Conservation (phyloP, 2,888 invertebrate genomes). For the Exocentrus adspersus region DNA sequence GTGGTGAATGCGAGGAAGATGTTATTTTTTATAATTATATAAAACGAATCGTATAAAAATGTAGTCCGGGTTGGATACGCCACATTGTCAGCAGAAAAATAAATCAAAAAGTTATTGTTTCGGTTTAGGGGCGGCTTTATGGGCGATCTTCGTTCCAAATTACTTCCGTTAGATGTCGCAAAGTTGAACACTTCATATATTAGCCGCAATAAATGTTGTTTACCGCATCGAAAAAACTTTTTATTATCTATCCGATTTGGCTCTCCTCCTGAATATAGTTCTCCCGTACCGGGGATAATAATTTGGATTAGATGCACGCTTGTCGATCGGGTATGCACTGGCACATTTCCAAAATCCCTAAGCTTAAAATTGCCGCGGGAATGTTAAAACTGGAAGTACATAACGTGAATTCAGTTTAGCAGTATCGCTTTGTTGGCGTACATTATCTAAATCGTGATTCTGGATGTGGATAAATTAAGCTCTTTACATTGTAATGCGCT, state of each 20-base stretch:
- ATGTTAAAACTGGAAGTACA: background rate
- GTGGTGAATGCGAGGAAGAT: too few species aligned
- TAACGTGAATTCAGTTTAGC: background rate
- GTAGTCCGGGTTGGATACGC: too few species aligned
- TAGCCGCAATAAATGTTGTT: too few species aligned
- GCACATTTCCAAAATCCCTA: conserved; percentile 8
- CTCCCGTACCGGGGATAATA: background rate
- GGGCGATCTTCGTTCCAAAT: too few species aligned
- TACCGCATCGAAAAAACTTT: background rate
- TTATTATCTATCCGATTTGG: conserved; percentile 1
- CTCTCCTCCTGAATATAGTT: background rate
- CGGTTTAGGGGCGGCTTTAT: too few species aligned
- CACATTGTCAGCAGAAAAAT: too few species aligned
- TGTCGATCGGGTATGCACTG: conserved; percentile 8
- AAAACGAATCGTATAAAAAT: too few species aligned
- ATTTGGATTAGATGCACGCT: conserved; percentile 1
- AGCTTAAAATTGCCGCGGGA: background rate
- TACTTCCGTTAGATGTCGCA: too few species aligned
- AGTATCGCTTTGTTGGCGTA: background rate
- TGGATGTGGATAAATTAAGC: background rate
- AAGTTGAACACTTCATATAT: too few species aligned
- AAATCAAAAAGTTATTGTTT: too few species aligned
- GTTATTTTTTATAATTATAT: too few species aligned
- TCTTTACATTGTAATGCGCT: too few species aligned
- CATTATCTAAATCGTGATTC: background rate